Conservation (phyloP, 2,888 invertebrate genomes). For the Tetragonula carbonaria region DNA sequence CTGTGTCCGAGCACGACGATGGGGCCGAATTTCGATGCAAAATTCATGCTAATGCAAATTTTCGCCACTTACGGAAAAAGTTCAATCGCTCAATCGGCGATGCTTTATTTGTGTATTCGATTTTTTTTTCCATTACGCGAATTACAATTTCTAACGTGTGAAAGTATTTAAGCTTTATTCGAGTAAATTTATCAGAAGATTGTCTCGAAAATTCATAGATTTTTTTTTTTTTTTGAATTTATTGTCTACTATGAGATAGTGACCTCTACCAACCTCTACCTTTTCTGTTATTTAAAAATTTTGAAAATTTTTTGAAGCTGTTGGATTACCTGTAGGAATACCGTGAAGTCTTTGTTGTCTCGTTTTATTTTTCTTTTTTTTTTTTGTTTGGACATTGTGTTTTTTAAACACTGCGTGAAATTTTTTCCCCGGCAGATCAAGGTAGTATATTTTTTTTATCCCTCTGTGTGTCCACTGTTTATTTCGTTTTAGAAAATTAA, state of each 20-base stretch:
- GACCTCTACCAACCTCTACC: no score
- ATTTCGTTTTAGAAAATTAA: background rate
- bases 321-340: background rate
- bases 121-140: background rate
- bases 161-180: background rate
- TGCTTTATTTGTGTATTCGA: background rate
- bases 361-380: background rate
- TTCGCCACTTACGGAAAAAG: background rate
- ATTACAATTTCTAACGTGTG: background rate
- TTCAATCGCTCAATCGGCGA: background rate
- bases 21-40: conserved; percentile 10
- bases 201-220: no score
- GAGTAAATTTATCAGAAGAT: background rate
- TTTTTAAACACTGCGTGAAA: background rate
- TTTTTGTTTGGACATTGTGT: background rate
- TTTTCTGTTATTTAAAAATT: background rate
- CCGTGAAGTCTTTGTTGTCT: background rate
- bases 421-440: background rate
- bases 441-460: background rate
- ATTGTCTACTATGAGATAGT: no score
- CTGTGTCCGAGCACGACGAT: background rate
- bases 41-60: background rate
- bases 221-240: no score
- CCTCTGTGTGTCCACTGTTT: background rate
- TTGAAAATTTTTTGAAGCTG: background rate